Conservation (phyloP, 2,888 invertebrate species). For the Pseudococcus jackbeardsleyi region DNA sequence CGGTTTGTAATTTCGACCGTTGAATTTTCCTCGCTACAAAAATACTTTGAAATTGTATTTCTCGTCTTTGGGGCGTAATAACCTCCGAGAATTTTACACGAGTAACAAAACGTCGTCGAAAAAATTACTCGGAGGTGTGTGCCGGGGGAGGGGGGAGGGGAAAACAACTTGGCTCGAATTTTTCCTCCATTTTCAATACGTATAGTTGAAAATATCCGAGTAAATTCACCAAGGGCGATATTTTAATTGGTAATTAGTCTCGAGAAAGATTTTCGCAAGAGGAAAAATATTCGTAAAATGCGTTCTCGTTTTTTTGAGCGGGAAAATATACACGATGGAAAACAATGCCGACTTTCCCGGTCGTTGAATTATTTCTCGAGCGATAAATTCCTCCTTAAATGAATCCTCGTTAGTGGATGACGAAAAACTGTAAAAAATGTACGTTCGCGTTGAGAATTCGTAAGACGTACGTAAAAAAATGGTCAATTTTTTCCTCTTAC, state of each 20-base stretch:
- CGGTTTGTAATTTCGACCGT: not conserved
- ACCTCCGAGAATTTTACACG: not conserved
- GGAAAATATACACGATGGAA: not conserved
- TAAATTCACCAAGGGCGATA: constrained; percentile 5
- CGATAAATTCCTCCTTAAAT: constrained; percentile 2
- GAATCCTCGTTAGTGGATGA: constrained; percentile 12
- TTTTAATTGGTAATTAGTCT: constrained; percentile 18
- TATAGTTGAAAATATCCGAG: not conserved
- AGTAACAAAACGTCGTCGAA: not conserved
- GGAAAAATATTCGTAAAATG: not conserved
- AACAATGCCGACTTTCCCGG: not conserved
- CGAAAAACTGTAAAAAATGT: not conserved
- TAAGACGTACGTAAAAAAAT: not conserved
- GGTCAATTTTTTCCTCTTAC: not conserved
- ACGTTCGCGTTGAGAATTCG: not conserved
- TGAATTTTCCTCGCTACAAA: not conserved
- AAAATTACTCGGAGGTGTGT: not conserved
- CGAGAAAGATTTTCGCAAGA: not conserved
- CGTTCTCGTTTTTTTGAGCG: not conserved
- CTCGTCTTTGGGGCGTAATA: not conserved
- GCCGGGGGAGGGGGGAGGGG: not conserved
- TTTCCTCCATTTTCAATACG: not conserved
- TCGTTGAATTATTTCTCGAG: not conserved
- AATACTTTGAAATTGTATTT: not conserved
- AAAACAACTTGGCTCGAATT: not conserved